phyloP scores from a whole-genome alignment of 2,888 invertebrate species.

The Serripes groenlandicus region DNA sequence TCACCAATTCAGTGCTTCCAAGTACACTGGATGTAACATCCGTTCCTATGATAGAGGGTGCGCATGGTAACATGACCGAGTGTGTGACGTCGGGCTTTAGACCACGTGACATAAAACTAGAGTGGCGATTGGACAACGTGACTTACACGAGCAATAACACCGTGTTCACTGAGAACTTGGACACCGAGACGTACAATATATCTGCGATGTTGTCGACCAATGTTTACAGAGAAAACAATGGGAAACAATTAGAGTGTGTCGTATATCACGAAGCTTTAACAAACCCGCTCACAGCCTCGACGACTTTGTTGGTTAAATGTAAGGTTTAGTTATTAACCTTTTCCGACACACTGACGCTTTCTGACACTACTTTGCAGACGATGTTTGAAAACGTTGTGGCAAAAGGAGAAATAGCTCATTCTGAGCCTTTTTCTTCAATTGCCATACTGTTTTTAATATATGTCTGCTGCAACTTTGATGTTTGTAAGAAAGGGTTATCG shows the following conservation, averaged over 20 bases:
- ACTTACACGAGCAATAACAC: background rate
- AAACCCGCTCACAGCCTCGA: background rate
- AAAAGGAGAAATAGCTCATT: no score
- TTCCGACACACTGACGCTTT: no score
- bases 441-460: no score
- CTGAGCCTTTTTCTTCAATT: no score
- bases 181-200: background rate
- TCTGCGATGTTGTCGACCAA: background rate
- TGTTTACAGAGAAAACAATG: background rate
- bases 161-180: background rate
- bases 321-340: no score
- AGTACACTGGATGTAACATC: background rate
- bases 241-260: background rate
- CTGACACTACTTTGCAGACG: no score
- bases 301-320: background rate
- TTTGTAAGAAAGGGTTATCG: no score
- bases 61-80: background rate
- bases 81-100: background rate
- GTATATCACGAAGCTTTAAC: background rate
- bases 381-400: no score
- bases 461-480: no score
- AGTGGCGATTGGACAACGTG: background rate
- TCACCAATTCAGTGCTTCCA: background rate
- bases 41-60: background rate
- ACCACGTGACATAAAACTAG: background rate